Percentiles rank a stretch among this genome's conserved stretches.
These are phyloP conservation scores for Apodemus sylvaticus DNA, from an alignment of 2,113 vertebrate genomes.

Conservation along the genomic window DNA sequence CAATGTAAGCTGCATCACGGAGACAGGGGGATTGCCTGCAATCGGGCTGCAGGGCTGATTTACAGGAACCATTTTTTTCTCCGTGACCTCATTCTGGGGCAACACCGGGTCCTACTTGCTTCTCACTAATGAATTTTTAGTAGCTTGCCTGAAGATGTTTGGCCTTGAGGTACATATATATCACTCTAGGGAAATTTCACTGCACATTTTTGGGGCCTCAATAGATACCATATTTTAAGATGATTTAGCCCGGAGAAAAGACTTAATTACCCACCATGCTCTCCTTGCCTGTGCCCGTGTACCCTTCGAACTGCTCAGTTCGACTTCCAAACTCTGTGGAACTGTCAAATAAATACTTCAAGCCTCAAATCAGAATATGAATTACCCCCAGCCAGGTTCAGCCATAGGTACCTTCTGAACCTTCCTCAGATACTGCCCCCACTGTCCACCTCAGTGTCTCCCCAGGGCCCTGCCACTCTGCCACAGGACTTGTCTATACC, in stretches of 20 bases:
- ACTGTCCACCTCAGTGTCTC: background rate
- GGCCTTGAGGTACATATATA: slow-evolving; percentile 35
- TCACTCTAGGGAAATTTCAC: slow-evolving; percentile 48
- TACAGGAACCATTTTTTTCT: slow-evolving; percentile 12
- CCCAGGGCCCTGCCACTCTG: background rate
- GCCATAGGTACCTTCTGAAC: background rate
- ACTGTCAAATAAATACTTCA: background rate
- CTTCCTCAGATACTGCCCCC: background rate
- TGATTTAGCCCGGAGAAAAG: slow-evolving; percentile 71
- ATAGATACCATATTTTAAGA: slow-evolving; percentile 50
- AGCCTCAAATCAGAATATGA: background rate
- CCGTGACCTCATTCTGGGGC: slow-evolving; percentile 61
- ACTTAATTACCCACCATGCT: slow-evolving; percentile 55
- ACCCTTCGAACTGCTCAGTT: background rate
- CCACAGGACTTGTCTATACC: background rate
- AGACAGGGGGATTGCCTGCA: background rate
- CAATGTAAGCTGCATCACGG: background rate
- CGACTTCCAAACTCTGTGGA: background rate
- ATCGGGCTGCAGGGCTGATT: background rate
- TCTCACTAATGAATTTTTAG: slow-evolving; percentile 63
- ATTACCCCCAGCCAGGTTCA: background rate
- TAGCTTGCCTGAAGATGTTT: slow-evolving; percentile 41
- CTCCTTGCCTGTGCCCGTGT: background rate
- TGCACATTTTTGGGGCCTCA: slow-evolving; percentile 37
- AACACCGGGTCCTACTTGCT: background rate